Percentiles rank a stretch among this genome's conserved stretches.
phyloP scores from a whole-genome alignment of 2,888 invertebrate genomes.

The Abrostola tripartita region DNA sequence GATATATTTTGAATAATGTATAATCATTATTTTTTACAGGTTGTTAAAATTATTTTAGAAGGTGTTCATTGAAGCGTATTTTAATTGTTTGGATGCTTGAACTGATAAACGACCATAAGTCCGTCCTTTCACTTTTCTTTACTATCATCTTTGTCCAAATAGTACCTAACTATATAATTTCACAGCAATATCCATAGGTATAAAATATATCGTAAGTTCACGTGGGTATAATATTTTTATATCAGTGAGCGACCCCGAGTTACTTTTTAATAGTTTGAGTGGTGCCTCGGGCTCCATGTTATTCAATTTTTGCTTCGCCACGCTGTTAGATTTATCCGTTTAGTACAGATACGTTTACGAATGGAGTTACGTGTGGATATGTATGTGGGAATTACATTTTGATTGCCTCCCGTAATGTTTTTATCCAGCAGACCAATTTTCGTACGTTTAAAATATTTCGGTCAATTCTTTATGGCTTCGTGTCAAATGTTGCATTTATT shows the following conservation, averaged over 20 bases:
- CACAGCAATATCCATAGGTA: background rate
- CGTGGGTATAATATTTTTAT: constrained; percentile 39
- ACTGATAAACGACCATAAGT: no score
- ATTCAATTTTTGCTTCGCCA: constrained; percentile 70
- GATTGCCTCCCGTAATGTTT: background rate
- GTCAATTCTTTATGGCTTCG: no score
- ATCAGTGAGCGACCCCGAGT: constrained; percentile 22
- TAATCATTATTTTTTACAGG: no score
- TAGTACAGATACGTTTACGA: constrained; percentile 20
- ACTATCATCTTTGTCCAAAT: no score
- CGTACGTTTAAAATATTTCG: no score
- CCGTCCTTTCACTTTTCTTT: no score
- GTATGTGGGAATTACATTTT: background rate
- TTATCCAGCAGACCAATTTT: no score
- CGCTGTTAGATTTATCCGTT: constrained; percentile 42
- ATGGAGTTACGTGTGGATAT: constrained; percentile 7
- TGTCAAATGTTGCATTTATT: no score
- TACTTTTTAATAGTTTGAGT: constrained; percentile 78
- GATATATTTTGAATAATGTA: no score
- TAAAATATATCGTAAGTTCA: constrained; percentile 11
- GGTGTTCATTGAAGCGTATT: no score
- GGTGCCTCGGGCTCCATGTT: constrained; percentile 59
- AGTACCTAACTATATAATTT: background rate
- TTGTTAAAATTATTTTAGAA: no score
- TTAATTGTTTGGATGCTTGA: no score